Evolutionary conservation across 2,797 vertebrate species (phyloP), one percentile per base, ranked within the genome.

Genomic region (Artibeus jamaicensis): DNA sequence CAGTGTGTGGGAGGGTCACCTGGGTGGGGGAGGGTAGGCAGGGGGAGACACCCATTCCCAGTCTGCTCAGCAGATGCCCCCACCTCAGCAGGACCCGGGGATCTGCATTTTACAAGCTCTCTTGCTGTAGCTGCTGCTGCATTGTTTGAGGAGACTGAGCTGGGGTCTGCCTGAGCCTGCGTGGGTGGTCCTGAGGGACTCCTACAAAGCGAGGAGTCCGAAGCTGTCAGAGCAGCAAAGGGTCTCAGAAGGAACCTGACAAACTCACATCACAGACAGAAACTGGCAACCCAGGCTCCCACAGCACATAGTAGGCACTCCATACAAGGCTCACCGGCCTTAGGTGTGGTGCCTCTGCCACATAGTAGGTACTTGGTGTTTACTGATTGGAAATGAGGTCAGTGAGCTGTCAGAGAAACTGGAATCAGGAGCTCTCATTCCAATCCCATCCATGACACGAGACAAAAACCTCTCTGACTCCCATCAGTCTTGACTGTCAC

Each of bases 61-160:
- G 57, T 37, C 6, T 2, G 11, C 18, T 59, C 14, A 4, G 59
- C n/a, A 46, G 84, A 24, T 0, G 26, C 29, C 34, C 4, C 9
- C 1, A 3, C n/a, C 39, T 2, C 6, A 1, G 39, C 0, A 3
- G 88, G 26, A 29, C 42, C 32, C 0, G 3, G 78, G 82, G 7
- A 44, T 12, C 68, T 55, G 18, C 26, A 22, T 6, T 46, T 46
- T 2, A 8, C 50, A 32, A 9, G 1, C 6, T 55, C 50, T 37
- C 55, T 9, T 10, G 18, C 26, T 14, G 24, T 12, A 0, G 18
- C 5, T 21, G 24, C 22, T 0, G 18, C 19, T 6, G 12, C 7
- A 14, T 22, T 14, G 29, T 42, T 10, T 22, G 68, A 57, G 34
- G 48, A 39, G 46, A 8, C 6, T 11, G n/a, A 65, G 32, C 50